A percentile compares a stretch with the other conserved stretches of the same genome.
These are phyloP conservation scores for Pseudomyrmex sp. DNA, from an alignment of 1,140 invertebrate genomes.

Conservation along the genomic window DNA sequence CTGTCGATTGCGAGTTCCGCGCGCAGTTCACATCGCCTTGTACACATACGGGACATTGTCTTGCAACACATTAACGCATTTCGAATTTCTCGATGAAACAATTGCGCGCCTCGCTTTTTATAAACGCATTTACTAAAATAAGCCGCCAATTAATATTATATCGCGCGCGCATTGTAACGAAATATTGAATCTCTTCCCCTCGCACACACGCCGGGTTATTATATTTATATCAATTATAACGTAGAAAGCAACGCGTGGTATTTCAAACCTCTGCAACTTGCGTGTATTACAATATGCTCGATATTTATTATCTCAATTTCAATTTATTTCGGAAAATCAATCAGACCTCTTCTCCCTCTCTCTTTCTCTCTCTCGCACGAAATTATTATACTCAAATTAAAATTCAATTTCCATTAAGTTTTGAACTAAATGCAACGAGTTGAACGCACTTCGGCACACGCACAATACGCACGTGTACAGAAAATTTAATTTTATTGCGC, in stretches of 20 bases:
- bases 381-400: conserved; percentile 35
- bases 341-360: background rate
- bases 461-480: background rate
- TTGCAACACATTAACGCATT: no score
- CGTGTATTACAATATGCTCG: no score
- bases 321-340: conserved; percentile 36
- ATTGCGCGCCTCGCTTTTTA: background rate
- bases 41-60: no score
- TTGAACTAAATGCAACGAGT: conserved; percentile 2
- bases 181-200: no score
- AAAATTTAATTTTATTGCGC: conserved; percentile 3
- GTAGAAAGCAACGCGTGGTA: no score
- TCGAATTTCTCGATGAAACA: background rate
- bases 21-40: no score
- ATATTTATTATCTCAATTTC: conserved; percentile 21
- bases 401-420: conserved; percentile 39
- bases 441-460: background rate
- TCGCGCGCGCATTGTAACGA: no score
- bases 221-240: no score
- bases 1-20: no score
- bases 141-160: background rate
- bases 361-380: no score
- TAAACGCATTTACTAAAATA: background rate
- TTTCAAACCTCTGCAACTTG: no score
- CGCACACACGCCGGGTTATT: no score